Percentiles rank a stretch among this genome's conserved stretches.
phyloP scores from a whole-genome alignment of 2,113 vertebrate genomes.

The Prietella phreatophila region DNA sequence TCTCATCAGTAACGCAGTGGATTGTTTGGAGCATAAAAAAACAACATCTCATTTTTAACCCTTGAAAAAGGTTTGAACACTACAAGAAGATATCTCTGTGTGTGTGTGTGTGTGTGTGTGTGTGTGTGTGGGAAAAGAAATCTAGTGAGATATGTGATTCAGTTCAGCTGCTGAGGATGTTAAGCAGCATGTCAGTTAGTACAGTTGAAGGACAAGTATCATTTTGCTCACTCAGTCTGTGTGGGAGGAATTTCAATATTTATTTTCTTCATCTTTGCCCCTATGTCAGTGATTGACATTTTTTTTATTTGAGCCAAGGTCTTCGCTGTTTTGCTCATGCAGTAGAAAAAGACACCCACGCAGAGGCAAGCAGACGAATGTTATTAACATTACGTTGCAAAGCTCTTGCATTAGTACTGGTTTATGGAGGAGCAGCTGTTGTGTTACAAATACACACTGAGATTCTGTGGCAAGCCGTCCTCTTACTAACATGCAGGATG shows the following conservation, averaged over 20 bases:
- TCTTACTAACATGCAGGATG: neutral
- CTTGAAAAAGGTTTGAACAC: no score
- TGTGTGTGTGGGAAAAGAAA: neutral
- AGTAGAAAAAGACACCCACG: neutral
- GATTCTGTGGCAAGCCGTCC: neutral
- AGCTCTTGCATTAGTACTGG: neutral
- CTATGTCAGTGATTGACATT: constrained; percentile 28
- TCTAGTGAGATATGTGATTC: neutral
- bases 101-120: no score
- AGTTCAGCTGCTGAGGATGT: neutral
- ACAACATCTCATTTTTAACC: no score
- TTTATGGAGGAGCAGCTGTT: constrained; percentile 39
- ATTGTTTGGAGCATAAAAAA: neutral
- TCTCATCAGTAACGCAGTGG: neutral
- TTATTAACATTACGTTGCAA: neutral
- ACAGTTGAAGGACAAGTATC: neutral
- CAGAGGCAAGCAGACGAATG: neutral
- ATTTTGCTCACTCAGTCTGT: constrained; percentile 20
- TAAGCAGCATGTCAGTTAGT: neutral
- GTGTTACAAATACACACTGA: neutral
- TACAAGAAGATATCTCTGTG: neutral
- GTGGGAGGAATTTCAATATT: constrained; percentile 30
- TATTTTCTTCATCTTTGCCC: constrained; percentile 10
- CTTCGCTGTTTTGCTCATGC: constrained; percentile 13
- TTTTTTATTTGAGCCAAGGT: constrained; percentile 7